Base-by-base conservation (phyloP, 2,113 vertebrate species). In the Sinocyclocheilus grahami region DNA sequence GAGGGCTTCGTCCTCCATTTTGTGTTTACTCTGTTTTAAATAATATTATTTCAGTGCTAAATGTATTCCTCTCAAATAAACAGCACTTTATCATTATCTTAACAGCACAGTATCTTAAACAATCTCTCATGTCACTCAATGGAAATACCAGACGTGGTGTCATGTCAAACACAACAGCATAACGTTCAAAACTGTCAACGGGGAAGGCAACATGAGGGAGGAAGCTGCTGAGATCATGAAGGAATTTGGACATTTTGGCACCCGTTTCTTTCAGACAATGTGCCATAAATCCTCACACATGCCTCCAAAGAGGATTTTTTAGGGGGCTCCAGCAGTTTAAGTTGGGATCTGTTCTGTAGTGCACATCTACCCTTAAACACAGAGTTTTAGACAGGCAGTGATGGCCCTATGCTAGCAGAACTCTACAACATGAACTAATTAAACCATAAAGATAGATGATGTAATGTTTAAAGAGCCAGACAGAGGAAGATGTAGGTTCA, bases 121-220 rank as follows among this genome's bases (percentile, higher is more conserved):
- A 74, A 74, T 42, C 22, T 11, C 3, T 78, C 37, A 1, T 55
- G 16, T 24, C 10, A 7, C 24, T 74, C 20, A 62, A 65, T 69
- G 69, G 48, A 84, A 86, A 89, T 82, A 82, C 85, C 88, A 87
- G 75, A 46, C n/a, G 48, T 5, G 27, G 60, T 55, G 53, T 86
- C 60, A 82, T 79, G 67, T 83, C 48, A 42, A 55, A 22, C 16
- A 79, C 53, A 87, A 65, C 63, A 78, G 20, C 39, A 74, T 72
- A 60, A 78, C 30, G 58, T 72, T 55, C 42, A 74, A 79, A 88
- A 16, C 27, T 27, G 1, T 27, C 27, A 27, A 27, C 27, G 27
- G 27, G 27, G 27, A 27, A 27, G 27, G 27, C 27, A 62, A 67
- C 18, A 58, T 20, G 60, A 74, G 53, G 24, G 65, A 83, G 86